Evolutionary conservation across 2,113 vertebrate genomes (phyloP).

Genomic region (Chinchilla lanigera): DNA sequence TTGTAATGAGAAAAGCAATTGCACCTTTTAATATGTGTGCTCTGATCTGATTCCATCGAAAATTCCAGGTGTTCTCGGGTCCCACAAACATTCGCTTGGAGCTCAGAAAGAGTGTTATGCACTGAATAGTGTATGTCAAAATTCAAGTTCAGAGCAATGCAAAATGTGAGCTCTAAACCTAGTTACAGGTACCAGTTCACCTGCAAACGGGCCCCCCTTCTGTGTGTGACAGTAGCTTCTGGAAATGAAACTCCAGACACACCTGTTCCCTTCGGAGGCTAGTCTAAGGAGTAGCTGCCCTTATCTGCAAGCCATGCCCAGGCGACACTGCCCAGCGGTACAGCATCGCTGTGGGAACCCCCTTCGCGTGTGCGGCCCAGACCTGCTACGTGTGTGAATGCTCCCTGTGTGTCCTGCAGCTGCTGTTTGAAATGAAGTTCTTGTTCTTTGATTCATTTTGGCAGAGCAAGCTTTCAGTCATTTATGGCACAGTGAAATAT

Average conservation of each 20-base stretch:
- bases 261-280: constrained; percentile 63
- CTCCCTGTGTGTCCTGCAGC: constrained; percentile 71
- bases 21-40: constrained; percentile 79
- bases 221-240: constrained; percentile 51
- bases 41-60: constrained; percentile 76
- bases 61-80: constrained; percentile 56
- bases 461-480: constrained; percentile 86
- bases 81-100: constrained; percentile 78
- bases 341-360: constrained; percentile 8
- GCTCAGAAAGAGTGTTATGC: constrained; percentile 80
- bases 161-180: constrained; percentile 75
- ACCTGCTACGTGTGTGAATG: constrained; percentile 68
- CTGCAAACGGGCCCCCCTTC: constrained; percentile 55
- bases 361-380: constrained; percentile 46
- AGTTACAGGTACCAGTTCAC: constrained; percentile 72
- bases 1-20: constrained; percentile 81
- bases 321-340: neutral
- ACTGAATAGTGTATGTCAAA: constrained; percentile 64
- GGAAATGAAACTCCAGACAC: constrained; percentile 65
- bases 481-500: constrained; percentile 91
- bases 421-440: constrained; percentile 75
- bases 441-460: constrained; percentile 82
- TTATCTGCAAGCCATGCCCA: constrained; percentile 24
- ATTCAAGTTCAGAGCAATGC: constrained; percentile 80
- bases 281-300: constrained; percentile 79